Base-by-base conservation (phyloP, 2,888 invertebrate genomes). In the Shargacucullia verbasci region DNA sequence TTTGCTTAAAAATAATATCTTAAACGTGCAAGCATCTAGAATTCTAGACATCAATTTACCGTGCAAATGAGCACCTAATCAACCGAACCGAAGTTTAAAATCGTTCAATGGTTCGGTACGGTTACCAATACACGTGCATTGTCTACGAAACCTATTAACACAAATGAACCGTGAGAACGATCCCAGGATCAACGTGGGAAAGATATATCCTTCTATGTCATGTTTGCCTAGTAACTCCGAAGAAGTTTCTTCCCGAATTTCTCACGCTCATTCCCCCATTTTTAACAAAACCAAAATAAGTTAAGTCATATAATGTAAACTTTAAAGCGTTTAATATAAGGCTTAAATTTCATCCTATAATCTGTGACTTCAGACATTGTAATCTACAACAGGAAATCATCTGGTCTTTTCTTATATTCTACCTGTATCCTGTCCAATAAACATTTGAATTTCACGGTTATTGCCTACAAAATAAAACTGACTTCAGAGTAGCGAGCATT, bases 211-310 rank as follows among this genome's bases (percentile, higher is more conserved):
- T 81, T 47, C 29, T 44, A 50, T 6, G 62, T 65, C 73, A 87
- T 93, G 86, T 50, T 53, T 57, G 79, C 94, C 93, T 92, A 80
- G 92, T 94, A 90, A 54, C 70, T 80, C 80, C 83, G 89, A 92
- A 94, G 92, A 91, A 89, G 90, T 92, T 91, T 87, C 87, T 90
- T 92, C 92, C 92, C 90, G 90, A 92, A 92, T 90, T 94, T 94
- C 94, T 94, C 94, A 94, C 94, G 93, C 86, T 93, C 85, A 29
- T 82, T 85, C 83, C 85, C 85, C 78, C 81, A 84, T 88, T 89
- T 88, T 86, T 86, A 86, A 85, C 83, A 85, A 86, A 86, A 85
- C 84, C 80, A 84, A 77, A 80, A 82, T 78, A 67, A 61, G 60
- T 34, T 10, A 33, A 49, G 7, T 13, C 63, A 27, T 27, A 29